Evolutionary conservation across 2,113 vertebrate genomes (phyloP).

Genomic region (Azemiops feae): DNA sequence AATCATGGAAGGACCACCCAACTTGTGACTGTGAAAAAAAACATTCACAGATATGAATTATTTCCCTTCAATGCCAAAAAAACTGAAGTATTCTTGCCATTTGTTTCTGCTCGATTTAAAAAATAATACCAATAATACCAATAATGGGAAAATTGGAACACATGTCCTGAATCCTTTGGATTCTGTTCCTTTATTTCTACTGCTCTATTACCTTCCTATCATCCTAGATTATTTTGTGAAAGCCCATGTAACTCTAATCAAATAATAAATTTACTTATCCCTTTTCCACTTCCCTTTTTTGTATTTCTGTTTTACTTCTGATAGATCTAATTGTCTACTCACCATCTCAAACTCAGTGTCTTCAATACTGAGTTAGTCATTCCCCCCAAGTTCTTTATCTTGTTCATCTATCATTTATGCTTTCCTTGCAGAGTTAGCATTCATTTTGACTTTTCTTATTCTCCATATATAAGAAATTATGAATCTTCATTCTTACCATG

Average conservation of each 20-base stretch:
- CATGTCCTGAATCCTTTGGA: neutral
- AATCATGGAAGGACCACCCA: constrained; percentile 16
- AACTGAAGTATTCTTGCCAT: neutral
- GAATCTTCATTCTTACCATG: neutral
- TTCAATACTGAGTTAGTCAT: neutral
- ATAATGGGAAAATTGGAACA: neutral
- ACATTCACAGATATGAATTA: constrained; percentile 25
- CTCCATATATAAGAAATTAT: neutral
- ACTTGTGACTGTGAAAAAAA: neutral
- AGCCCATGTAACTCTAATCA: neutral
- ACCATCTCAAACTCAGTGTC: neutral
- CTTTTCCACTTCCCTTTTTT: neutral
- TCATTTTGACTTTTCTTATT: neutral
- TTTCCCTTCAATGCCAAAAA: constrained; percentile 13
- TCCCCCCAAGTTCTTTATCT: neutral
- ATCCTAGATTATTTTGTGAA: neutral
- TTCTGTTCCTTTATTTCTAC: neutral
- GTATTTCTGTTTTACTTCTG: neutral
- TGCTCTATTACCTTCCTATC: neutral
- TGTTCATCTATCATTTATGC: neutral
- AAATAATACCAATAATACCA: neutral
- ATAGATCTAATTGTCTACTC: neutral
- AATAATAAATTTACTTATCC: neutral
- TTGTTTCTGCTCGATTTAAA: neutral
- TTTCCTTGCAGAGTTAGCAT: neutral